These are phyloP conservation scores for Drosophila bifasciata DNA, from an alignment of 1,140 invertebrate species.

Conservation along the genomic window DNA sequence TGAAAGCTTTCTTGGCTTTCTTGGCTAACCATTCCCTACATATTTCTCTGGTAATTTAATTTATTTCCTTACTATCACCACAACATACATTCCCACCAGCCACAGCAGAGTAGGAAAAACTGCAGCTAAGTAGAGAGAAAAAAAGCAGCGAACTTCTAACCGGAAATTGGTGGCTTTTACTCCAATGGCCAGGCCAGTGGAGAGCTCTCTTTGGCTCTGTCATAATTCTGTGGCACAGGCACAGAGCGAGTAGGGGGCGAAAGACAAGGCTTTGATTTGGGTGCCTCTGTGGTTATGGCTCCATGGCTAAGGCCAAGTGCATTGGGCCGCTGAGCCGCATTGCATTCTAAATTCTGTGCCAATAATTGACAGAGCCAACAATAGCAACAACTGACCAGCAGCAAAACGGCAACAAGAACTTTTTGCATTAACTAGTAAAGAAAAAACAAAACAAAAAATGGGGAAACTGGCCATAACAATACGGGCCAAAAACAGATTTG, in stretches of 20 bases:
- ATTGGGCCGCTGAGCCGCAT: slow-evolving; percentile 6
- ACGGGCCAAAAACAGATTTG: slow-evolving; percentile 70
- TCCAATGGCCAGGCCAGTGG: slow-evolving; percentile 17
- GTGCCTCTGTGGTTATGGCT: slow-evolving; percentile 71
- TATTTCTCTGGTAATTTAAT: neutral
- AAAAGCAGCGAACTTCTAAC: slow-evolving; percentile 30
- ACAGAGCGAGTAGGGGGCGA: slow-evolving; percentile 8
- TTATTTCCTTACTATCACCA: neutral
- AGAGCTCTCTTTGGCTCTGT: slow-evolving; percentile 41
- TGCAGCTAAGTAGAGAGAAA: neutral
- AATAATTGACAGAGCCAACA: slow-evolving; percentile 76
- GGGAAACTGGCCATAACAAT: slow-evolving; percentile 60
- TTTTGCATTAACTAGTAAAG: slow-evolving; percentile 51
- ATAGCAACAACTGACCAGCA: slow-evolving; percentile 20
- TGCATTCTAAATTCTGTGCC: slow-evolving; percentile 71
- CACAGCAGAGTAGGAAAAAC: slow-evolving; percentile 15
- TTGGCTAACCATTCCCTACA: too few species aligned
- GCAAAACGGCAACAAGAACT: slow-evolving; percentile 24
- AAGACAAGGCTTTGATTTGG: slow-evolving; percentile 58
- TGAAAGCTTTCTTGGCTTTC: too few species aligned
- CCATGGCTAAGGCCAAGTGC: slow-evolving; percentile 51
- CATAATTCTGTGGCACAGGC: slow-evolving; percentile 54
- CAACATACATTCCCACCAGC: slow-evolving; percentile 37
- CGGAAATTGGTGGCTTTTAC: slow-evolving; percentile 75
- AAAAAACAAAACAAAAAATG: slow-evolving; percentile 25